Evolutionary conservation across 2,113 vertebrate genomes (phyloP), one percentile per base, ranked within the genome.

Genomic region (Hippocampus comes): DNA sequence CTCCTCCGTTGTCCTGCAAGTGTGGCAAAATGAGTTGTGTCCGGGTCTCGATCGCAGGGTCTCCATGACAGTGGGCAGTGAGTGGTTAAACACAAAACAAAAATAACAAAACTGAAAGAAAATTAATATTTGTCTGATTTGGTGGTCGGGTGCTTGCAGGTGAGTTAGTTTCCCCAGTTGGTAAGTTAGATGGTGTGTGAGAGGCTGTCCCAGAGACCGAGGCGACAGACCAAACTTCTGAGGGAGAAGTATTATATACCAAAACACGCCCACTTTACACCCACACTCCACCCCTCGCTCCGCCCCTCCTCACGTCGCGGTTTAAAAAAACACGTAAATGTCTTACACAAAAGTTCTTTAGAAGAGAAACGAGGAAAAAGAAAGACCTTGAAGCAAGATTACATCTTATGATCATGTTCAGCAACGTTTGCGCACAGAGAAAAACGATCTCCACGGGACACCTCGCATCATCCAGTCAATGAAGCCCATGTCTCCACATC

Each of bases 171-270:
- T 91, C 88, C 91, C 91, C 89, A 88, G 88, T 88, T 87, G 82
- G 83, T 88, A 82, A 78, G 82, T 86, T 84, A 84, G 86, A 78
- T 89, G 86, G 80, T 90, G 87, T 89, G 89, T 92, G 84, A 92
- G 85, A 91, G 82, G 92, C 92, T 94, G 92, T 92, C 92, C 92
- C 91, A 90, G 89, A 89, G 89, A 90, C 86, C 78, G 93, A 66
- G 92, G 92, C 91, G 92, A 94, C 93, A 93, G 92, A 84, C 92
- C 91, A 92, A 93, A 93, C 78, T 93, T 93, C 88, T 89, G 78
- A 89, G 90, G 71, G 90, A 88, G 82, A 89, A 88, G 78, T 86
- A 79, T 91, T 94, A 88, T 94, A 94, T 94, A 94, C 81, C 78
- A 83, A 86, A 89, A 87, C 91, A 91, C 92, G 91, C 91, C 93